Percentiles rank a stretch among this genome's conserved stretches.
Conservation (phyloP, 92 coral and sea anemone genomes). For the Meandrina meandrites region DNA sequence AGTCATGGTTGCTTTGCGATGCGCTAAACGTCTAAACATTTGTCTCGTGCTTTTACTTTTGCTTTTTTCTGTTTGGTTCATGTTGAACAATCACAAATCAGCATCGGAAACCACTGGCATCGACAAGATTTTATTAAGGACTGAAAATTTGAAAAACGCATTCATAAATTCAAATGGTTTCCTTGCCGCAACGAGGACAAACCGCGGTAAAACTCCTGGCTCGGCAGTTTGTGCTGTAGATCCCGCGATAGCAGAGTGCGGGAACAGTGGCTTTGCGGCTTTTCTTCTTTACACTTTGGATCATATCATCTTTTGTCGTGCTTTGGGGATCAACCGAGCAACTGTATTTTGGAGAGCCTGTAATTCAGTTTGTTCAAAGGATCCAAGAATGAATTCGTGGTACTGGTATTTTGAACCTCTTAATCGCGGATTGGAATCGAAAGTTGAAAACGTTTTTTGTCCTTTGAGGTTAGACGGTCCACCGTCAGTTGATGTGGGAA, state of each 20-base stretch:
- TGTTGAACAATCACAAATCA: neutral
- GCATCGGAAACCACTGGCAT: neutral
- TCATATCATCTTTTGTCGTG: constrained; percentile 48
- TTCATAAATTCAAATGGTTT: neutral
- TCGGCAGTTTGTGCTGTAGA: constrained; percentile 65
- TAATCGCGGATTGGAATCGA: constrained; percentile 52
- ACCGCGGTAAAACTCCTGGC: neutral
- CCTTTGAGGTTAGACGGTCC: neutral
- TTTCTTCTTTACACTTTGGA: constrained; percentile 62
- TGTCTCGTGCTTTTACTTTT: neutral
- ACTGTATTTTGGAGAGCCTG: constrained; percentile 74
- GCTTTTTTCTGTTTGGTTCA: neutral
- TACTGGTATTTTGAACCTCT: constrained; percentile 74
- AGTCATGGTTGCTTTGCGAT: neutral
- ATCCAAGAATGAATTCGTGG: constrained; percentile 70
- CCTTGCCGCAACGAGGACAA: constrained; percentile 29
- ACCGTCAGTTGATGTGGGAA: neutral
- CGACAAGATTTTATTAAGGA: neutral
- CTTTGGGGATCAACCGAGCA: constrained; percentile 48
- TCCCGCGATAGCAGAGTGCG: constrained; percentile 54
- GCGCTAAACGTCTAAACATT: neutral
- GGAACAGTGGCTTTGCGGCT: constrained; percentile 62
- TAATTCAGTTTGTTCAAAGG: constrained; percentile 56
- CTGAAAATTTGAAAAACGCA: neutral
- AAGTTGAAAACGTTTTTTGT: constrained; percentile 55